phyloP scores from a whole-genome alignment of 2,888 invertebrate species.

The Conomelus anceps region DNA sequence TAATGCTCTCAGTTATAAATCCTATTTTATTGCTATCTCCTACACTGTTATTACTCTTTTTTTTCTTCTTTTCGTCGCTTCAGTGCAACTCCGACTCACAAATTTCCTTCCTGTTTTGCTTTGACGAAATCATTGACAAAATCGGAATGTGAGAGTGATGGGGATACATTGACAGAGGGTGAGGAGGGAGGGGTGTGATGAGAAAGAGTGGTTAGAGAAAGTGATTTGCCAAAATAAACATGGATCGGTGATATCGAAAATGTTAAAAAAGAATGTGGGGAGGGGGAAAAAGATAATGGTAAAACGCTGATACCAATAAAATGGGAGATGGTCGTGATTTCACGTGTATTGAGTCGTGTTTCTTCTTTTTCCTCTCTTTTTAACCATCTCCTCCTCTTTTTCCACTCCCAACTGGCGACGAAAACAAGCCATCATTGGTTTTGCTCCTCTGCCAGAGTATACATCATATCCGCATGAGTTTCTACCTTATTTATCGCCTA shows the following conservation, averaged over 20 bases:
- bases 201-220: background rate
- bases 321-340: background rate
- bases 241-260: background rate
- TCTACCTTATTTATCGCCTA: background rate
- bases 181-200: background rate
- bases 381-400: background rate
- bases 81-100: background rate
- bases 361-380: background rate
- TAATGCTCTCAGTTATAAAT: background rate
- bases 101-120: background rate
- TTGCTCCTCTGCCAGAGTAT: background rate
- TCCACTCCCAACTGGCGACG: background rate
- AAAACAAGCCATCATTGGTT: background rate
- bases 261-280: background rate
- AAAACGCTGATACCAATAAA: background rate
- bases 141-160: background rate
- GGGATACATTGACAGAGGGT: no score
- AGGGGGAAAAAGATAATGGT: background rate
- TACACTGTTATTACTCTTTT: background rate
- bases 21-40: background rate
- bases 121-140: background rate
- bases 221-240: background rate
- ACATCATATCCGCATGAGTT: background rate
- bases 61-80: background rate
- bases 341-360: background rate